phyloP scores from a whole-genome alignment of 2,888 invertebrate genomes.

The Hermodice carunculata region DNA sequence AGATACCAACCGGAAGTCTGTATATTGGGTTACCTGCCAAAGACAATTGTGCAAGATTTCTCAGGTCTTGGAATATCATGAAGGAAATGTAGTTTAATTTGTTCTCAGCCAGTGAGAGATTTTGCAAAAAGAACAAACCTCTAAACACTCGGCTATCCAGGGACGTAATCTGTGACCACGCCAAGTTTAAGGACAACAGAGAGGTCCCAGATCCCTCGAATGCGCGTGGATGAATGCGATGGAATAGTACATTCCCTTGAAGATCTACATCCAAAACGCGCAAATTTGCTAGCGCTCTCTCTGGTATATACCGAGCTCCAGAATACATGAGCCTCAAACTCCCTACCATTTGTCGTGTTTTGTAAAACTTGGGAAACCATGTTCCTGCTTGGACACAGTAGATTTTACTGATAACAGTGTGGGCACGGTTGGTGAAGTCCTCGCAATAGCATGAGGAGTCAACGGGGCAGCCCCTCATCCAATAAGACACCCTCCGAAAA shows the following conservation, averaged over 20 bases:
- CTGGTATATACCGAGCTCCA: not conserved
- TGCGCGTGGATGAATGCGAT: constrained; percentile 19
- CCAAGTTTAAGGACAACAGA: constrained; percentile 34
- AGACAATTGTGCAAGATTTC: constrained; percentile 28
- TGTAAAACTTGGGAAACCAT: constrained; percentile 6
- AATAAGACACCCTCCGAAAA: too few relatives aligned
- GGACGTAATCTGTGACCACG: constrained; percentile 39
- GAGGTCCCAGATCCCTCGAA: constrained; percentile 26
- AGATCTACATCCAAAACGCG: constrained; percentile 34
- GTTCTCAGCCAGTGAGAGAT: constrained; percentile 40
- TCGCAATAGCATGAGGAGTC: constrained; percentile 18
- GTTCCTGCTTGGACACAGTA: constrained; percentile 12
- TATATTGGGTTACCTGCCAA: constrained; percentile 37
- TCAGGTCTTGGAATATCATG: constrained; percentile 34
- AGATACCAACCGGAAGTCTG: constrained; percentile 27
- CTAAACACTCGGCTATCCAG: constrained; percentile 31
- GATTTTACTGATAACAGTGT: not conserved
- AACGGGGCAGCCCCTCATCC: too few relatives aligned
- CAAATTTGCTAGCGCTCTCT: constrained; percentile 1
- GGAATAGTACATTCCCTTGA: constrained; percentile 37
- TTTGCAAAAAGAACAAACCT: constrained; percentile 31
- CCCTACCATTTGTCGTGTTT: constrained; percentile 8
- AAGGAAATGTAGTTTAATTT: constrained; percentile 13
- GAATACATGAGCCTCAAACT: constrained; percentile 17
- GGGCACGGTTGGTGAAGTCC: not conserved